Evolutionary conservation across 1,140 invertebrate genomes (phyloP), one percentile per base, ranked within the genome.

Genomic region (Atta colombica): DNA sequence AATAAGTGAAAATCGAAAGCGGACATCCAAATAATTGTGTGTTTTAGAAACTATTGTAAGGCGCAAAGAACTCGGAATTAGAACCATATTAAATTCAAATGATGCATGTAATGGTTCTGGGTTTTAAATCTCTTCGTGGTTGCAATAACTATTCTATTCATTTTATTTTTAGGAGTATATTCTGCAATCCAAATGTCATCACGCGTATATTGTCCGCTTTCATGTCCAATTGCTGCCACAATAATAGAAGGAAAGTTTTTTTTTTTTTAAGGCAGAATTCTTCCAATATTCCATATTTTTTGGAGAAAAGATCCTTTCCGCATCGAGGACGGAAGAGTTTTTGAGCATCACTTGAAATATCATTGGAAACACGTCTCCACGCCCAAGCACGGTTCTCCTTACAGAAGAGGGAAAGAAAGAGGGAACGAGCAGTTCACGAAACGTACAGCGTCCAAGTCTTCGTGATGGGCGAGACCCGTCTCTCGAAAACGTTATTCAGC

Each of bases 401-500:
- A 16, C 1, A 14, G 5, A 21, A 65, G 39, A 35, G 12, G 7
- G 16, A 86, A 86, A 85, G 77, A 87, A 28, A 86, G 77, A 86
- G 68, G 84, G 65, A 65, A 39, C 35, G 35, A 8, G 7, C 7
- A 7, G 35, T 77, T 39, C 77, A 61, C 80, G 87, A 92, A 91
- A 90, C 78, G 68, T 49, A 45, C 16, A 86, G 84, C 77, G 89
- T 35, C 5, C 7, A 35, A 35, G 75, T 92, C 75, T 63, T 25
- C 55, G 49, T 55, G 8, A 28, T 45, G 31, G 58, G 14, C 16
- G 49, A 78, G 16, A 65, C 87, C 45, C 82, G 49, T 85, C 61
- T 28, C 28, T 66, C 84, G 78, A 89, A 91, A 92, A 92, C 93
- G 14, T 21, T 25, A 88, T 74, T 90, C 89, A 77, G 68, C 74